Evolutionary conservation across 2,113 vertebrate species (phyloP).

Genomic region (Psophia crepitans): DNA sequence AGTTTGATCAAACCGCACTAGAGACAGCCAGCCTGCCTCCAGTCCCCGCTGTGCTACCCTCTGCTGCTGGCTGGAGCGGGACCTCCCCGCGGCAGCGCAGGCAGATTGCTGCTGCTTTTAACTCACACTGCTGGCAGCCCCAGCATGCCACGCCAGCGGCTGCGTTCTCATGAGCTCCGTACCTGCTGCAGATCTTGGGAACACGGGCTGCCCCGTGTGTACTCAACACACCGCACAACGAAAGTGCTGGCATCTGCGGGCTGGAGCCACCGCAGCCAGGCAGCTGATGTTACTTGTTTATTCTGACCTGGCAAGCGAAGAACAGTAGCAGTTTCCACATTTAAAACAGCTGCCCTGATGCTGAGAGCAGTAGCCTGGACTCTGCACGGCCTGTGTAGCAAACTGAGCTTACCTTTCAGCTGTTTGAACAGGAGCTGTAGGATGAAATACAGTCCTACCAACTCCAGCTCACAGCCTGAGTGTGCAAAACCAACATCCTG

Average conservation of each 20-base stretch:
- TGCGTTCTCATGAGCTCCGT: neutral
- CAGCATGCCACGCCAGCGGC: accelerated
- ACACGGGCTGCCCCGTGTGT: neutral
- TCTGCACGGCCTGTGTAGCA: neutral
- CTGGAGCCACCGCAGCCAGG: neutral
- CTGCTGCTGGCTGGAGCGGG: neutral
- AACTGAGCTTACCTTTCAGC: neutral
- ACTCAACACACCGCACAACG: accelerated
- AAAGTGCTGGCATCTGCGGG: neutral
- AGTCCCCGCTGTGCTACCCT: neutral
- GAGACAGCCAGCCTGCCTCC: neutral
- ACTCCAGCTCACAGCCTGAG: accelerated
- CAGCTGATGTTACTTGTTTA: neutral
- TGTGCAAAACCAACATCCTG: neutral
- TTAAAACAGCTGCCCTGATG: neutral
- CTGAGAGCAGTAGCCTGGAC: neutral
- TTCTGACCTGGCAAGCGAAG: neutral
- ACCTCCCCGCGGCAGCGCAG: neutral
- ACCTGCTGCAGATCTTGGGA: neutral
- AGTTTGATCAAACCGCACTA: neutral
- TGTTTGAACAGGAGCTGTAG: neutral
- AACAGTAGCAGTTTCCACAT: neutral
- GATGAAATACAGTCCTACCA: neutral
- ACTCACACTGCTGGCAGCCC: accelerated
- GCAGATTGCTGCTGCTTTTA: neutral